Evolutionary conservation across 2,113 vertebrate genomes (phyloP), one percentile per base, ranked within the genome.

Genomic region (Anthoscopus minutus): DNA sequence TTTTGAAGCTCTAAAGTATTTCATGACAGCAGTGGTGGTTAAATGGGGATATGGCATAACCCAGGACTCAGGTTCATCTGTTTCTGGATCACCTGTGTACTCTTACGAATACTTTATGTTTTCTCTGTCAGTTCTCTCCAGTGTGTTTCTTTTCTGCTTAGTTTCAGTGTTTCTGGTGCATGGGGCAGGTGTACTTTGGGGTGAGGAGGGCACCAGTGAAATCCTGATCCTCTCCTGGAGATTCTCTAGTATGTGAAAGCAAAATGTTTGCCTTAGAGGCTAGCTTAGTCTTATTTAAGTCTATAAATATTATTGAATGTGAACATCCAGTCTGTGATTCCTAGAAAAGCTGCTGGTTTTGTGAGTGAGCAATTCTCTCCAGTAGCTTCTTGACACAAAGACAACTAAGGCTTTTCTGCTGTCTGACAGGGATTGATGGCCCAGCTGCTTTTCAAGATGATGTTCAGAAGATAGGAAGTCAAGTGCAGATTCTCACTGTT

Each of bases 401-500:
- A 33, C 73, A 84, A 7, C 51, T 48, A 27, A 92, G 21, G 51
- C 30, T 95, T 94, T 93, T 94, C 86, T 93, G 42, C 80, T 96
- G 88, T 97, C 90, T 97, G 76, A 91, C 98, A 99, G 99, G 99
- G 65, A 98, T 98, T 91, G 97, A 99, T 91, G 98, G 98, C 94
- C 98, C 98, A 66, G 98, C 98, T 85, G 98, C 98, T 95, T 98
- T 98, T 96, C 98, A 98, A 89, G 98, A 99, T 35, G 99, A 99
- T 33, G 96, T 98, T 86, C 97, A 98, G 95, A 98, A 98, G 95
- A 95, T 97, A 79, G 97, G 95, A 91, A 97, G 97, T 92, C 98
- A 98, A 80, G 98, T 99, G 95, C 99, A 99, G 96, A 99, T 99
- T 96, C 97, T 99, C 72, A 99, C 98, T 10, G 98, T 99, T 96